Base-by-base conservation (phyloP, 2,888 invertebrate species). In the Hirtodrosophila confusa region DNA sequence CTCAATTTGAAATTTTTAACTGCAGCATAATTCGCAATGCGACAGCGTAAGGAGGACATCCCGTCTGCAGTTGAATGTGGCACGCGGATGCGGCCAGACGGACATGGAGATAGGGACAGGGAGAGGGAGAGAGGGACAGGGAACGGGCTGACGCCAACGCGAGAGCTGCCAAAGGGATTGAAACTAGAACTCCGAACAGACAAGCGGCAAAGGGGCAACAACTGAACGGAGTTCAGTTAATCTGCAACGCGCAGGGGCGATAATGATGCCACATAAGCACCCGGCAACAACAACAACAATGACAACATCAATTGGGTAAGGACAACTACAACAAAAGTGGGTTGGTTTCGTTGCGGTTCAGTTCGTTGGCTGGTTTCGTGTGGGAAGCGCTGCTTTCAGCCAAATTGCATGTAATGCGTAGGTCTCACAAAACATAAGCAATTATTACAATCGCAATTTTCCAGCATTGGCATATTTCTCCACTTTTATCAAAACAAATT, bases 261-360 rank as follows among this genome's bases (percentile, higher is more conserved):
- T 75, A 78, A 80, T 78, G 69, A 70, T 60, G 75, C 45, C 65
- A 69, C 56, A 72, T 76, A 71, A 71, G 54, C 68, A 68, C 49
- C 31, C 39, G 37, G 9, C 24, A 53, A 27, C 37, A 40, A 61
- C 9, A 31, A 29, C 40, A 53, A 37, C 45, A 61, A 64, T 47
- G 56, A 48, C 57, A 50, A 57, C 63, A 49, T 40, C 62, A 69
- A 67, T 55, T 56, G 36, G 57, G 56, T 31, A 31, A 65, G 54
- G 39, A 61, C 64, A 44, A 24, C 50, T 45, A 3, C 43, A 70
- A 11, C n/a, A 58, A 58, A 62, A 62, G 60, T 65, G 56, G 44
- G 56, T n/a, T 61, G 41, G 33, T 17, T 23, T 31, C 24, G 50
- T 24, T 51, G 17, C 51, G 44, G 43, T 58, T 51, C 10, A 41